A percentile compares a stretch with the other conserved stretches of the same genome.
Conservation (phyloP, 2,888 invertebrate genomes). For the Pyrrhia umbra region DNA sequence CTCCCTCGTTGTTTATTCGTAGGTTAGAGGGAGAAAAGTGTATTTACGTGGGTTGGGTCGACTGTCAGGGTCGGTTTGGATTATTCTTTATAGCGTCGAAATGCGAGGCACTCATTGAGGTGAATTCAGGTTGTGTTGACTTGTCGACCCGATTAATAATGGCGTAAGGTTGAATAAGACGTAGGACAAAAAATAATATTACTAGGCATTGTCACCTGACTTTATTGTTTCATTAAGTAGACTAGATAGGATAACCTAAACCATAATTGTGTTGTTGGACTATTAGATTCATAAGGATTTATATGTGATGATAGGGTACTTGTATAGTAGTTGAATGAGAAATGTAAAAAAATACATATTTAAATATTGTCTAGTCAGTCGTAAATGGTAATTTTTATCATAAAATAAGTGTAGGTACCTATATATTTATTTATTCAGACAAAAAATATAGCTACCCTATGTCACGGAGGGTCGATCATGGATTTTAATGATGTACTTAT, state of each 20-base stretch:
- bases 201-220: background rate
- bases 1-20: slow-evolving; percentile 64
- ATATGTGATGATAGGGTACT: no score
- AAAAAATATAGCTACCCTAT: background rate
- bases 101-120: slow-evolving; percentile 87
- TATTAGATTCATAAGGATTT: background rate
- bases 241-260: no score
- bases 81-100: slow-evolving; percentile 88
- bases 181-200: slow-evolving; percentile 30
- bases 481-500: background rate
- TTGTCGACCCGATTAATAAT: slow-evolving; percentile 86
- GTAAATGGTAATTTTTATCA: no score
- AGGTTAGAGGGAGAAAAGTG: slow-evolving; percentile 76
- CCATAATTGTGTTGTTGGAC: background rate
- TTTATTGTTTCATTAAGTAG: background rate
- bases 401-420: no score
- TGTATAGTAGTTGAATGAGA: no score
- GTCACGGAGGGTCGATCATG: background rate
- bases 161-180: slow-evolving; percentile 74
- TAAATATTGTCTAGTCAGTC: no score
- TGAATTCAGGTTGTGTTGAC: slow-evolving; percentile 85
- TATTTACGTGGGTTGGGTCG: slow-evolving; percentile 75
- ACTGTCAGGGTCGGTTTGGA: slow-evolving; percentile 81
- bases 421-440: no score
- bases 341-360: no score